Conservation (phyloP, 2,113 vertebrate genomes). For the Ciconia stormi region DNA sequence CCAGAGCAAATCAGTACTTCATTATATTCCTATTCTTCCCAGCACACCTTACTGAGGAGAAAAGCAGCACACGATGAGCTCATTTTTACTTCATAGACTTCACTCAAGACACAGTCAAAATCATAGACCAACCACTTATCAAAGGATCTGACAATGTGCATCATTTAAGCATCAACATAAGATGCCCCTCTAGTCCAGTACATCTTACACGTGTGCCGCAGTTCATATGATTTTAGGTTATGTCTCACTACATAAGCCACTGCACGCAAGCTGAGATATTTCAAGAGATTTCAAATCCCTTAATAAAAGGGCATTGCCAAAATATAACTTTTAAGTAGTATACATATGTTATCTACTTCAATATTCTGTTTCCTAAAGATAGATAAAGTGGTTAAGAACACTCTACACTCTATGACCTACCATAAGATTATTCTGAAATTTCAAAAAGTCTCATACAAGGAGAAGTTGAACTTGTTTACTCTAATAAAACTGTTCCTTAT, state of each 20-base stretch:
- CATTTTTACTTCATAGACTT: neutral
- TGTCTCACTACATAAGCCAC: neutral
- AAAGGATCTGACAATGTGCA: neutral
- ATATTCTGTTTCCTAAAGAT: neutral
- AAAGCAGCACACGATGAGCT: neutral
- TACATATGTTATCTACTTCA: neutral
- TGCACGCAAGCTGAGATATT: neutral
- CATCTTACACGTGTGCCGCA: neutral
- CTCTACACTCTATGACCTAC: neutral
- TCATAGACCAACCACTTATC: neutral
- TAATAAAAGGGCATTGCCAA: neutral
- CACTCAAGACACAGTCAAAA: neutral
- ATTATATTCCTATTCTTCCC: constrained; percentile 12
- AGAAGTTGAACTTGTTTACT: neutral
- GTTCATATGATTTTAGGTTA: neutral
- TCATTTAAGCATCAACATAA: neutral
- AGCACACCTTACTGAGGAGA: neutral
- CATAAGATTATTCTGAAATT: neutral
- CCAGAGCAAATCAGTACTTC: neutral
- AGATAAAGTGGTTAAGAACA: neutral
- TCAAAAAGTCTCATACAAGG: neutral
- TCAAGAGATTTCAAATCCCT: neutral
- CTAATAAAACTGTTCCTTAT: neutral
- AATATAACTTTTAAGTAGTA: neutral
- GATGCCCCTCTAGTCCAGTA: neutral